Evolutionary conservation across 2,797 vertebrate genomes (phyloP).

Genomic region (Gymnothorax javanicus): DNA sequence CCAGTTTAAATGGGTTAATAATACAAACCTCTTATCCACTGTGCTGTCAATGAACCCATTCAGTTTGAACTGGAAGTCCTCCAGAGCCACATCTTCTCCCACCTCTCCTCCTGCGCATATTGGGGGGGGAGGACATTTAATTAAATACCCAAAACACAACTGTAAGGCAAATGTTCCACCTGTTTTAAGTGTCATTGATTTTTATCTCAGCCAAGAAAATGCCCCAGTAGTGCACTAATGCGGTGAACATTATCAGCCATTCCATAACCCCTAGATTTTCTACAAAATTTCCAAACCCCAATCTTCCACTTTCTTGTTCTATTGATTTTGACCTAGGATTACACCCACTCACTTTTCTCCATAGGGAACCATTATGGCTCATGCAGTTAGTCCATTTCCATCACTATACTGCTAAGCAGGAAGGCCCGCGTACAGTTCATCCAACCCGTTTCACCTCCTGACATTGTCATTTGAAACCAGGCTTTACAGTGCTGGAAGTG

Average conservation of each 20-base stretch:
- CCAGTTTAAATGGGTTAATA: no score
- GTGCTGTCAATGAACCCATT: constrained; percentile 95
- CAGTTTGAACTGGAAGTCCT: constrained; percentile 94
- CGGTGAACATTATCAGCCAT: neutral
- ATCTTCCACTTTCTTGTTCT: neutral
- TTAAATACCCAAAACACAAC: neutral
- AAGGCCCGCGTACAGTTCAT: neutral
- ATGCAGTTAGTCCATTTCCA: neutral
- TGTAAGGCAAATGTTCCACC: neutral
- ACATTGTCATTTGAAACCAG: neutral
- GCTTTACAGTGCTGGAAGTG: neutral
- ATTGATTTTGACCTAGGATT: neutral
- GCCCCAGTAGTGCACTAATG: neutral
- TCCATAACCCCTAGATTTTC: neutral
- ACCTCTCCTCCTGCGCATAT: constrained; percentile 80
- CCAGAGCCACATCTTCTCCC: constrained; percentile 86
- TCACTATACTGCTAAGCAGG: neutral
- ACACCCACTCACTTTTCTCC: neutral
- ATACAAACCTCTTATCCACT: constrained; percentile 89
- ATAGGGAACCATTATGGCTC: neutral
- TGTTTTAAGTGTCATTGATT: neutral
- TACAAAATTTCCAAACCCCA: neutral
- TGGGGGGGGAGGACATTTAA: neutral
- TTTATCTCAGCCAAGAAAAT: neutral
- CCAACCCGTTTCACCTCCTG: neutral